These are phyloP conservation scores for Tragelaphus eurycerus DNA, from an alignment of 2,797 vertebrate species.

Conservation along the genomic window DNA sequence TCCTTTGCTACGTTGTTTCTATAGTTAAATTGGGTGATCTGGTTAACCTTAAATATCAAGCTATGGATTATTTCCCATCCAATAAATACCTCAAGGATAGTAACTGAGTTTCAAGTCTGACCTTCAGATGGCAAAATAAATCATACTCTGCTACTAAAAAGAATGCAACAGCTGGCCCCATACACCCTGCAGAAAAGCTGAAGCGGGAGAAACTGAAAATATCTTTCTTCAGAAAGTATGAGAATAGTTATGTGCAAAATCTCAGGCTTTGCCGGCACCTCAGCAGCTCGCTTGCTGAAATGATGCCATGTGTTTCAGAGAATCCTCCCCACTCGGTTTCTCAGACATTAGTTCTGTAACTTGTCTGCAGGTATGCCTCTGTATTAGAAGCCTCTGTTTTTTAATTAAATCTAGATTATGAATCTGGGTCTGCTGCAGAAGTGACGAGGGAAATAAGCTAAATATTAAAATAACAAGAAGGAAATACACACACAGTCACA, in stretches of 20 bases:
- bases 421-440: neutral
- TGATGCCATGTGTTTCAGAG: neutral
- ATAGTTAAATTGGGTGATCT: neutral
- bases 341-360: neutral
- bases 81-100: slow-evolving; percentile 41
- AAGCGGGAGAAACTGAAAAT: slow-evolving; percentile 69
- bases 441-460: slow-evolving; percentile 37
- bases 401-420: slow-evolving; percentile 48
- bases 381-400: neutral
- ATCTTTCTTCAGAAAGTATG: slow-evolving; percentile 46
- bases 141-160: slow-evolving; percentile 54
- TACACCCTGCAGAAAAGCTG: slow-evolving; percentile 35
- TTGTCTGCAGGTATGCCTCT: neutral
- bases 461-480: slow-evolving; percentile 39
- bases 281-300: slow-evolving; percentile 31
- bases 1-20: neutral
- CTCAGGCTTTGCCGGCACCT: neutral
- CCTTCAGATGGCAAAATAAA: slow-evolving; percentile 58
- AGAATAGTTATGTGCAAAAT: slow-evolving; percentile 57
- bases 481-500: neutral
- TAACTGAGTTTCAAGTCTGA: slow-evolving; percentile 48
- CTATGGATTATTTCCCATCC: slow-evolving; percentile 35
- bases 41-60: slow-evolving; percentile 53
- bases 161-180: slow-evolving; percentile 64
- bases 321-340: neutral